Evolutionary conservation across 2,888 invertebrate species (phyloP).

Genomic region (Trichopoda pennipes): DNA sequence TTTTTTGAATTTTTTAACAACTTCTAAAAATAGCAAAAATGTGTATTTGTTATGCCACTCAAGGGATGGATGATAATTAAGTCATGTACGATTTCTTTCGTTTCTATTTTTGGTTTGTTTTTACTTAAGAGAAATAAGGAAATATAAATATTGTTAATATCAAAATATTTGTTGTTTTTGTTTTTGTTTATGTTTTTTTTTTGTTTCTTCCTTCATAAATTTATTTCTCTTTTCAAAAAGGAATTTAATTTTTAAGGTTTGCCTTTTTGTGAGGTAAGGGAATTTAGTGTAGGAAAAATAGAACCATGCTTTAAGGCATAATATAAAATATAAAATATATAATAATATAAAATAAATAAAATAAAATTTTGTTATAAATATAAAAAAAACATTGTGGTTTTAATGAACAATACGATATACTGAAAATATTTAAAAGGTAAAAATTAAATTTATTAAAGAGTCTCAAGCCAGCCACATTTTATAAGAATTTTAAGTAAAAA

Average conservation of each 20-base stretch:
- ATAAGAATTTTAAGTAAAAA: too few relatives aligned
- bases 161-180: conserved; percentile 1
- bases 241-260: conserved; percentile 1
- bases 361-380: too few relatives aligned
- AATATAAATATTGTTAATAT: conserved; percentile 31
- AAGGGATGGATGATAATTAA: conserved; percentile 26
- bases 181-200: too few relatives aligned
- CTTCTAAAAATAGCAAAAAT: not conserved
- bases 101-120: not conserved
- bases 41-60: conserved; percentile 36
- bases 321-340: too few relatives aligned
- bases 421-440: too few relatives aligned
- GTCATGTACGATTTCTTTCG: not conserved
- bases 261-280: not conserved
- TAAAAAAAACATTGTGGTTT: too few relatives aligned
- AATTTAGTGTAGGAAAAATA: too few relatives aligned
- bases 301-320: too few relatives aligned
- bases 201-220: not conserved
- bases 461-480: too few relatives aligned
- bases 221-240: not conserved
- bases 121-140: not conserved
- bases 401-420: too few relatives aligned
- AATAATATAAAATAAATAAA: too few relatives aligned
- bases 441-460: too few relatives aligned
- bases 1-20: not conserved